Evolutionary conservation across 2,797 vertebrate species (phyloP).

Genomic region (Centroberyx gerrardi): DNA sequence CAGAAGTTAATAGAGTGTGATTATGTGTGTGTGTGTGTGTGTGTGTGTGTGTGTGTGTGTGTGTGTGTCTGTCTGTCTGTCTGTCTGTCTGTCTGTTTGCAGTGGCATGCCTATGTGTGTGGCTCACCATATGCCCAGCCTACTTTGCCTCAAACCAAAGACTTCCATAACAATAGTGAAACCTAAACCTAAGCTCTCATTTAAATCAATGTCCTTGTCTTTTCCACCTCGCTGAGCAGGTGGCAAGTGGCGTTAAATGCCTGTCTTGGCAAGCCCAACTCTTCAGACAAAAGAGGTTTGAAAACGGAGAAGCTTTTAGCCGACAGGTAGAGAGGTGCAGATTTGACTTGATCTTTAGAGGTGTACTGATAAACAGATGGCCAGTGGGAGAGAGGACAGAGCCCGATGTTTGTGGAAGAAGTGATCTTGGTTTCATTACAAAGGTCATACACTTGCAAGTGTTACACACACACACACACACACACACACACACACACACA

Average conservation of each 20-base stretch:
- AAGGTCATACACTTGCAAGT: not conserved
- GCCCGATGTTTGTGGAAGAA: not conserved
- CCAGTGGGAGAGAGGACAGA: not conserved
- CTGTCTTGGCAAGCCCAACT: constrained; percentile 16
- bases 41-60: constrained; percentile 11
- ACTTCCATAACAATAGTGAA: constrained; percentile 51
- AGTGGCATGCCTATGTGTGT: not conserved
- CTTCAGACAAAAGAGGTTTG: constrained; percentile 21
- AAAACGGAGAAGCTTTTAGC: constrained; percentile 11
- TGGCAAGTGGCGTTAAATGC: constrained; percentile 28
- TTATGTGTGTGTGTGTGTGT: constrained; percentile 3
- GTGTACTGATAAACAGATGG: constrained; percentile 31
- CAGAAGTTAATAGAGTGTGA: not conserved
- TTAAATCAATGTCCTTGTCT: constrained; percentile 25
- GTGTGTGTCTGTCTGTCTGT: not conserved
- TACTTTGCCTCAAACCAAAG: constrained; percentile 46
- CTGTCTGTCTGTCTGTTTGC: not conserved
- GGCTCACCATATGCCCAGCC: constrained; percentile 49
- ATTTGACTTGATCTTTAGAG: constrained; percentile 1
- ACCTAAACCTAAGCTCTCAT: constrained; percentile 34
- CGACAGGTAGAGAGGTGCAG: constrained; percentile 3
- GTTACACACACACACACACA: not conserved
- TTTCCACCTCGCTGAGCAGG: constrained; percentile 34
- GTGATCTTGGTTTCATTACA: too few relatives aligned
- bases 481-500: not conserved